These are phyloP conservation scores for Phenganax subtilis DNA, from an alignment of 92 coral and sea anemone genomes.

Conservation along the genomic window DNA sequence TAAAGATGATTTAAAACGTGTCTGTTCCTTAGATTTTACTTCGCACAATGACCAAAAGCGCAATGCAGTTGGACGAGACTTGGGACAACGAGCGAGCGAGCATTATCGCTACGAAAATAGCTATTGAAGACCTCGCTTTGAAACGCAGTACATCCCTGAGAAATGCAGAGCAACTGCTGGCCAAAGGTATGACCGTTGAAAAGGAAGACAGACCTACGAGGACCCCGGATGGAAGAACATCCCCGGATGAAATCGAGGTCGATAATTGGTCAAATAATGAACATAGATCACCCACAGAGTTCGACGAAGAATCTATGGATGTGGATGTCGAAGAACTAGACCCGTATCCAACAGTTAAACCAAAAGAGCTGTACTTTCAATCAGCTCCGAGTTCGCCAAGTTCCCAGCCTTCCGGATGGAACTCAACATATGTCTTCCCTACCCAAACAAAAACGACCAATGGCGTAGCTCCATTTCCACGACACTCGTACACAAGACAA, in stretches of 20 bases:
- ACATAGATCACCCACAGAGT: background rate
- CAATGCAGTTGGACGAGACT: slow-evolving; percentile 1
- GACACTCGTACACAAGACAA: background rate
- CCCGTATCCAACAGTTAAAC: background rate
- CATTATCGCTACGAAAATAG: slow-evolving; percentile 3
- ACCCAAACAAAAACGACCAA: background rate
- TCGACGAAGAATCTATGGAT: slow-evolving; percentile 10
- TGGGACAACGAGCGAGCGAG: background rate
- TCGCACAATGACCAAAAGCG: slow-evolving; percentile 11
- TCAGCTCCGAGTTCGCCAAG: background rate
- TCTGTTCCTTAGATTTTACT: background rate
- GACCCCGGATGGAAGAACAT: background rate
- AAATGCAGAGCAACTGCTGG: slow-evolving; percentile 8
- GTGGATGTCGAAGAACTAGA: slow-evolving; percentile 2
- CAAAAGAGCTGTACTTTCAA: background rate
- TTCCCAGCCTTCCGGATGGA: background rate
- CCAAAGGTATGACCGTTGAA: background rate
- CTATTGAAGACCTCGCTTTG: slow-evolving; percentile 27
- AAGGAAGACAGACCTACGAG: background rate
- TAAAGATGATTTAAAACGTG: background rate
- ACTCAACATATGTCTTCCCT: background rate
- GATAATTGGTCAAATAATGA: background rate
- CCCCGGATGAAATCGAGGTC: slow-evolving; percentile 13
- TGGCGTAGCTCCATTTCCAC: background rate
- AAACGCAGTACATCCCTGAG: background rate